A percentile compares a stretch with the other conserved stretches of the same genome.
These are phyloP conservation scores for Alexandromys fortis DNA, from an alignment of 2,113 vertebrate species.

Conservation along the genomic window DNA sequence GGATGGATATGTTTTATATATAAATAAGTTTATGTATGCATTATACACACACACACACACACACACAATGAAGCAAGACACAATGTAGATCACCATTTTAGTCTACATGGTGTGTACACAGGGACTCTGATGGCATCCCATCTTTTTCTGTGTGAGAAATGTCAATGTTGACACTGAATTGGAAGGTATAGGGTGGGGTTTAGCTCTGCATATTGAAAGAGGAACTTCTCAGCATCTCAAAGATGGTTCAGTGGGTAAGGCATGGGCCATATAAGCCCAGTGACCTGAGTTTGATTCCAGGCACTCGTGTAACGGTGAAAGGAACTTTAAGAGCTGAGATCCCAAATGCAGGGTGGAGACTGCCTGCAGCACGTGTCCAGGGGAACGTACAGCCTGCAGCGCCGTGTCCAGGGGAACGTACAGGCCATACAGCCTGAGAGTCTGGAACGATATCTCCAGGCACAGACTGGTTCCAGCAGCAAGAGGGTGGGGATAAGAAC, in stretches of 20 bases:
- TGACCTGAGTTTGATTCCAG: background rate
- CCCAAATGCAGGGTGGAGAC: background rate
- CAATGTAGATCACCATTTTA: conserved; percentile 20
- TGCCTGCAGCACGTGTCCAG: background rate
- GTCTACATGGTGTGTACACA: background rate
- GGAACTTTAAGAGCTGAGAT: background rate
- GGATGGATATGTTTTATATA: background rate
- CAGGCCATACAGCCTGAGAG: background rate
- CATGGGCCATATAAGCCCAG: background rate
- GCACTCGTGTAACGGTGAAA: background rate
- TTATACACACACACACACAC: background rate
- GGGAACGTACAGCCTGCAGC: background rate
- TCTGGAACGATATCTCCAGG: background rate
- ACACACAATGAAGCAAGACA: background rate
- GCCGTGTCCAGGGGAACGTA: no score
- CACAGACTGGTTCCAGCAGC: background rate
- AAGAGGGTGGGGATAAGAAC: no score
- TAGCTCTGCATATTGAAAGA: background rate
- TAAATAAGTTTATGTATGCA: background rate
- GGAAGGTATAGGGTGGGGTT: background rate
- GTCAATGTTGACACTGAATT: background rate
- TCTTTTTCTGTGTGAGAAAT: background rate
- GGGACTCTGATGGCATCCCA: background rate
- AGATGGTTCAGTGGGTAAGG: background rate
- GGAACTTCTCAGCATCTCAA: background rate